Base-by-base conservation (phyloP, 2,113 vertebrate species). In the Rhinogobius similis region DNA sequence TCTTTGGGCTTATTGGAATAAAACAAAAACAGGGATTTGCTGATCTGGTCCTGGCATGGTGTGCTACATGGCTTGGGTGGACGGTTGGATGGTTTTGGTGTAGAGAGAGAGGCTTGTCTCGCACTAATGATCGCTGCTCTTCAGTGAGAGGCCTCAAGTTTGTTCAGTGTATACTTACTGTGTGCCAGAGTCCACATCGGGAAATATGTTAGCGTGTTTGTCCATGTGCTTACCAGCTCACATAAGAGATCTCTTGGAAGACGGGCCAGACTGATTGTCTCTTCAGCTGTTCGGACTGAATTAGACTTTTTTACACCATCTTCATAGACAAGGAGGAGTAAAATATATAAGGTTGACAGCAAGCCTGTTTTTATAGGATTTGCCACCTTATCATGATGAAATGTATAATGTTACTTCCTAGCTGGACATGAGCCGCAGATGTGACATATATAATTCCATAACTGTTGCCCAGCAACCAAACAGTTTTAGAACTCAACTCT, bases 21-120 rank as follows among this genome's bases (percentile, higher is more conserved):
- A 79, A 87, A 78, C 82, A 88, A 84, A 87, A 78, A 82, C 50
- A 71, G 72, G 58, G 76, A 85, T 81, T 85, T 77, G 36, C 82
- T 66, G 85, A 86, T 73, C 66, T 70, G 72, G 65, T 48, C 66
- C 68, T 85, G 82, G 82, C 80, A 61, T 38, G 24, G 70, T 41
- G 71, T 5, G 29, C 72, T 70, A 55, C 71, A 67, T 72, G 72
- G 79, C 80, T 84, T 67, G 39, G 62, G 78, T 77, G 82, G 59
- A 86, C 50, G 82, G 77, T 81, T 79, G 82, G 59, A 86, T 46
- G 83, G 80, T 53, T 73, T 72, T 68, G 83, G 61, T 72, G 61
- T 44, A 52, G 64, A 70, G 56, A 70, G 56, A 74, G 56, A 77
- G 64, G 56, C 55, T 76, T 55, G 52, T 63, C 73, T 78, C 65